Conservation (phyloP, 2,888 invertebrate genomes). For the Sphaerophoria rueppellii region DNA sequence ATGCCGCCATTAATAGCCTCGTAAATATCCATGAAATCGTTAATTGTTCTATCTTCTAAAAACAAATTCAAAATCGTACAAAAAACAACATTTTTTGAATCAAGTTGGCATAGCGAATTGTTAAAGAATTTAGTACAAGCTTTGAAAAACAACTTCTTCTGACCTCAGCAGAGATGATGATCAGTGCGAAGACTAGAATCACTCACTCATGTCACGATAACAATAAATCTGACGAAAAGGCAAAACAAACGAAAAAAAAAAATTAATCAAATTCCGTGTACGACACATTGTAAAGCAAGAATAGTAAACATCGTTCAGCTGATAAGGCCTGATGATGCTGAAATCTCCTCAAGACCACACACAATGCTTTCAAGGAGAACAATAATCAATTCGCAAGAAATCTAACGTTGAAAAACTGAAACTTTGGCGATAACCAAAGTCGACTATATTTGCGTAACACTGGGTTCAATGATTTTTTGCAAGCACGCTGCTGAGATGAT, state of each 20-base stretch:
- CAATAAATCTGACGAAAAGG: background rate
- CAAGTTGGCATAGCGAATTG: background rate
- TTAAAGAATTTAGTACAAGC: background rate
- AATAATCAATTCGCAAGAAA: conserved; percentile 42
- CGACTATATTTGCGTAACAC: conserved; percentile 58
- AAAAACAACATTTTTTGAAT: no score
- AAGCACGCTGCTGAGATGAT: background rate
- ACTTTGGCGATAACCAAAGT: conserved; percentile 51
- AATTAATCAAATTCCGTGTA: conserved; percentile 51
- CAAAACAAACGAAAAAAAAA: background rate
- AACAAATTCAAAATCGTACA: no score
- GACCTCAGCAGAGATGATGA: background rate
- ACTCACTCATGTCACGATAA: conserved; percentile 5
- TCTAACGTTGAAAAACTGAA: conserved; percentile 22
- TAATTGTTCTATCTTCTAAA: no score
- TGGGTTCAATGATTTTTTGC: conserved; percentile 17
- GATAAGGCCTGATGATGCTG: conserved; percentile 46
- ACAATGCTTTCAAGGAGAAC: background rate
- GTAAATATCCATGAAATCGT: no score
- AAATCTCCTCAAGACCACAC: conserved; percentile 40
- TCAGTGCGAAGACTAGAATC: background rate
- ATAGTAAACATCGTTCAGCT: conserved; percentile 38
- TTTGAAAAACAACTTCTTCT: background rate
- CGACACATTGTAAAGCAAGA: conserved; percentile 47
- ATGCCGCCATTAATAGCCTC: no score